phyloP scores from a whole-genome alignment of 2,888 invertebrate genomes.

The Periphyllus acericola region DNA sequence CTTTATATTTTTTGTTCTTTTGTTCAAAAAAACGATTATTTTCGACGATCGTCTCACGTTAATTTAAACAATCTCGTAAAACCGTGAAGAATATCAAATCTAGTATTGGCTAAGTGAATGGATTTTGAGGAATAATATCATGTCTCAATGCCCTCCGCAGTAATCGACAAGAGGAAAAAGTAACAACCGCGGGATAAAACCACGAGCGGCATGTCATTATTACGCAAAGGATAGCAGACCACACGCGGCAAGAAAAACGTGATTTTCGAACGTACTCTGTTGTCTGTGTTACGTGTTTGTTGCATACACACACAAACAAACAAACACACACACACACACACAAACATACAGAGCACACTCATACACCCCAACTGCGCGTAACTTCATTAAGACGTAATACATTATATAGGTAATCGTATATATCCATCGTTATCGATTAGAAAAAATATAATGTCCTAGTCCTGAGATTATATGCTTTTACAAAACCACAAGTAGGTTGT shows the following conservation, averaged over 20 bases:
- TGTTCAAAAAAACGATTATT: too few relatives aligned
- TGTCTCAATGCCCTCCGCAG: too few relatives aligned
- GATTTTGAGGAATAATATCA: too few relatives aligned
- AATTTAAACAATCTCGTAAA: too few relatives aligned
- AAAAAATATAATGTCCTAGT: background rate
- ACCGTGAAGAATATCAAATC: too few relatives aligned
- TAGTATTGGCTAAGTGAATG: too few relatives aligned
- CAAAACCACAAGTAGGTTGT: background rate
- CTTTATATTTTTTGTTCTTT: too few relatives aligned
- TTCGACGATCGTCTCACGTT: too few relatives aligned
- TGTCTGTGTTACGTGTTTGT: background rate
- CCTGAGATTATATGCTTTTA: background rate
- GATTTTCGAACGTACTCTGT: background rate
- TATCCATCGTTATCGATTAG: background rate
- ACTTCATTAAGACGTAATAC: constrained; percentile 1
- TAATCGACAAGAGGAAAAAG: too few relatives aligned
- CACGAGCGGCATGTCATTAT: background rate
- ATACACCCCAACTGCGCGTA: too few relatives aligned
- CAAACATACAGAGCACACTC: background rate
- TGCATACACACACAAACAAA: too few relatives aligned
- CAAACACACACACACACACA: background rate
- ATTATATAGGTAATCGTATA: background rate
- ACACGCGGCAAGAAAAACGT: constrained; percentile 3
- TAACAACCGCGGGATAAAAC: background rate
- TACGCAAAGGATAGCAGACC: background rate